Percentiles rank a stretch among this genome's conserved stretches.
Evolutionary conservation across 2,113 vertebrate genomes (phyloP).

Genomic region (Athene cunicularia): DNA sequence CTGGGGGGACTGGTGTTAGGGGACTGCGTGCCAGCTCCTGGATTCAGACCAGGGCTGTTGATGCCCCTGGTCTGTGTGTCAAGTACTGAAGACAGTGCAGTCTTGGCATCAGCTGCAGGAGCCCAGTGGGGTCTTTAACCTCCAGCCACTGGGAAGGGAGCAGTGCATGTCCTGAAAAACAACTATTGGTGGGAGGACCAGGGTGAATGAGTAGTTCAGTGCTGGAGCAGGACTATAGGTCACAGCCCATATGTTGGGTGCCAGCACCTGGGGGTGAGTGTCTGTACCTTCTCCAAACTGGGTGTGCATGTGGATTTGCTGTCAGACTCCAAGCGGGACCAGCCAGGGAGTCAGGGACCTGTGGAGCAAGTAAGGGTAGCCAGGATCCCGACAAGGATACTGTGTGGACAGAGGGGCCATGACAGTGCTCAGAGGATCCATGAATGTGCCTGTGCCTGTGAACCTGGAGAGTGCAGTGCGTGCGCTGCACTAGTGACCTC

Average conservation of each 20-base stretch:
- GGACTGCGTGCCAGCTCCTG: neutral
- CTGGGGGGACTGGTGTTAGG: fast-evolving
- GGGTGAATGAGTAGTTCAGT: neutral
- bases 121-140: neutral
- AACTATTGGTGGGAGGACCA: neutral
- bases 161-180: too few species aligned
- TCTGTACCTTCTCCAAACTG: neutral
- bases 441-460: neutral
- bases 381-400: fast-evolving
- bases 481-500: neutral
- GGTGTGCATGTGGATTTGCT: fast-evolving
- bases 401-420: fast-evolving
- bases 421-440: neutral
- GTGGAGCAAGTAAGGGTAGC: fast-evolving
- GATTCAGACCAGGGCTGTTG: neutral
- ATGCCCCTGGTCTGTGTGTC: too few species aligned
- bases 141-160: neutral
- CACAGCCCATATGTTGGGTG: fast-evolving
- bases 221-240: neutral
- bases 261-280: fast-evolving
- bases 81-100: neutral
- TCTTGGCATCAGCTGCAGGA: neutral
- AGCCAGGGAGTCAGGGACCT: fast-evolving
- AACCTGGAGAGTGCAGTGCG: neutral
- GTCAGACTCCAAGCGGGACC: neutral